A percentile compares a stretch with the other conserved stretches of the same genome.
Conservation (phyloP, 1,140 invertebrate genomes). For the Zaprionus capensis region DNA sequence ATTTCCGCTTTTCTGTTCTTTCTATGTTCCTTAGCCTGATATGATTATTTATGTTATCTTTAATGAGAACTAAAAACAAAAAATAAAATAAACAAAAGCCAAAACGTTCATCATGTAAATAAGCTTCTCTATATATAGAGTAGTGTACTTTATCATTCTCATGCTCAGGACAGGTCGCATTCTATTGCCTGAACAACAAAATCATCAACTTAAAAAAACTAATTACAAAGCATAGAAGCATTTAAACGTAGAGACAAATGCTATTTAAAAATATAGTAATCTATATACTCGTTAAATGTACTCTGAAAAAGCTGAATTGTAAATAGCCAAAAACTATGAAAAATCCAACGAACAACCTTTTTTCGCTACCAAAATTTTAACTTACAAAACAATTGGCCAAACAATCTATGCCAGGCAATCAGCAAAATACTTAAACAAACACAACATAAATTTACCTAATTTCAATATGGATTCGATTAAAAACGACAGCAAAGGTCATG, state of each 20-base stretch:
- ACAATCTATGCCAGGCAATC: conserved; percentile 37
- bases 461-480: conserved; percentile 10
- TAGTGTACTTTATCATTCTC: conserved; percentile 51
- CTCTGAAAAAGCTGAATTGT: conserved; percentile 65
- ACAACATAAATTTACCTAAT: conserved; percentile 29
- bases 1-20: conserved; percentile 34
- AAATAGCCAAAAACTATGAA: conserved; percentile 68
- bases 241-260: conserved; percentile 46
- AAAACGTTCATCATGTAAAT: conserved; percentile 71
- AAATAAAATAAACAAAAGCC: conserved; percentile 46
- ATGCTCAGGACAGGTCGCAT: conserved; percentile 45
- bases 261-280: conserved; percentile 47
- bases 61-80: conserved; percentile 21
- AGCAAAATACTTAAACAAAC: conserved; percentile 49
- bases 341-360: conserved; percentile 80
- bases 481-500: conserved; percentile 19
- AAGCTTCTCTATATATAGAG: conserved; percentile 70
- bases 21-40: conserved; percentile 46
- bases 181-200: conserved; percentile 50
- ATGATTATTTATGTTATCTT: conserved; percentile 27
- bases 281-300: conserved; percentile 53
- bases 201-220: conserved; percentile 43
- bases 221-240: conserved; percentile 62
- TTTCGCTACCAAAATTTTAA: conserved; percentile 71
- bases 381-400: conserved; percentile 25